A percentile compares a stretch with the other conserved stretches of the same genome.
Conservation (phyloP, 2,888 invertebrate genomes). For the Metellina segmentata region DNA sequence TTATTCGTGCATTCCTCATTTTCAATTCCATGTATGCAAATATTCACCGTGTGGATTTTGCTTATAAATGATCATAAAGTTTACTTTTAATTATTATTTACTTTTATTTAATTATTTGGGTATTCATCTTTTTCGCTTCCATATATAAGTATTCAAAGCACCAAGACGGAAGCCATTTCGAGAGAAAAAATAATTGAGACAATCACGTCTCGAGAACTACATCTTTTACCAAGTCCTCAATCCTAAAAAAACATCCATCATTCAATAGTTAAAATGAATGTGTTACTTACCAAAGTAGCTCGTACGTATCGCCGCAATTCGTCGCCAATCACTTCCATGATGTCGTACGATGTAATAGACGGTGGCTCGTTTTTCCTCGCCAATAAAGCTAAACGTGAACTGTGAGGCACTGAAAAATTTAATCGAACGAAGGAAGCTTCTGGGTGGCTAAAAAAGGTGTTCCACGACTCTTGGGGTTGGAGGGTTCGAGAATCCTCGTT, state of each 20-base stretch:
- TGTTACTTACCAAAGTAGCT: constrained; percentile 66
- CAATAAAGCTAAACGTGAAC: constrained; percentile 89
- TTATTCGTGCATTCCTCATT: too few species aligned
- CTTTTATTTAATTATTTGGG: too few species aligned
- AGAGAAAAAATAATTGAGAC: too few species aligned
- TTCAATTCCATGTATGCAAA: too few species aligned
- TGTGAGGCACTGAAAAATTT: constrained; percentile 87
- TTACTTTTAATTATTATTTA: too few species aligned
- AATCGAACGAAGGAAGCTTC: constrained; percentile 96
- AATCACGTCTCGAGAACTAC: too few species aligned
- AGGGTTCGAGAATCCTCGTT: constrained; percentile 91
- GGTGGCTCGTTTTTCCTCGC: constrained; percentile 96
- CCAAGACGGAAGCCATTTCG: too few species aligned
- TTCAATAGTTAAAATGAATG: not conserved
- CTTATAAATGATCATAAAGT: too few species aligned
- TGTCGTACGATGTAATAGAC: constrained; percentile 97
- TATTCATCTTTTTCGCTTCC: too few species aligned
- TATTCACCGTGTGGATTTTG: too few species aligned
- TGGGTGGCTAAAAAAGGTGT: constrained; percentile 97
- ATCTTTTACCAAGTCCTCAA: not conserved
- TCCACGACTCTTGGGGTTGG: constrained; percentile 97
- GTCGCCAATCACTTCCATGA: constrained; percentile 92
- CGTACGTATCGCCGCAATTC: constrained; percentile 71
- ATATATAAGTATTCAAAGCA: too few species aligned
- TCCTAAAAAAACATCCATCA: not conserved